Evolutionary conservation across 30 jellyfish, hydroid and myxozoan genomes (phyloP).

Genomic region (Aurelia sp.): DNA sequence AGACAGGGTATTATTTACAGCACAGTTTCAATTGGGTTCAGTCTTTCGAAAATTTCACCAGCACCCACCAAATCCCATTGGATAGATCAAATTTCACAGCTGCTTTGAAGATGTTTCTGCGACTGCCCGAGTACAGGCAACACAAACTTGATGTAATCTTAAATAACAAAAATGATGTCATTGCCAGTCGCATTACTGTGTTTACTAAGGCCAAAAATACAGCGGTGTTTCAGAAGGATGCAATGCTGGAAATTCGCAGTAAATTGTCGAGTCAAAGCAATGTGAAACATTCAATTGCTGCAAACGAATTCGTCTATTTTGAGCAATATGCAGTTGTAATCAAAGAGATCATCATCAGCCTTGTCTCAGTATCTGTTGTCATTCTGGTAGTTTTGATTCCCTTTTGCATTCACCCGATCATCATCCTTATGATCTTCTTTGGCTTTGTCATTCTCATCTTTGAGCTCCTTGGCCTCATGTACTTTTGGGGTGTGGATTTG

Average conservation of each 20-base stretch:
- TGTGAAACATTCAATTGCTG: neutral
- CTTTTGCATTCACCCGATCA: constrained; percentile 54
- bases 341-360: constrained; percentile 39
- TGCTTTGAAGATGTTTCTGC: constrained; percentile 25
- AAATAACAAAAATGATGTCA: constrained; percentile 25
- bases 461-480: constrained; percentile 66
- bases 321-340: constrained; percentile 61
- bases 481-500: constrained; percentile 58
- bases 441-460: constrained; percentile 36
- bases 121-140: constrained; percentile 1
- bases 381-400: constrained; percentile 40
- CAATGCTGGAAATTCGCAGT: constrained; percentile 39
- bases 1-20: constrained; percentile 49
- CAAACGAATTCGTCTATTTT: constrained; percentile 44
- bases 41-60: constrained; percentile 18
- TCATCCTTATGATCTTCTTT: constrained; percentile 21
- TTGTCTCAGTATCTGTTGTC: constrained; percentile 23
- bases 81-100: constrained; percentile 24
- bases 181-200: constrained; percentile 42
- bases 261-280: constrained; percentile 16
- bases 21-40: constrained; percentile 22
- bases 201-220: constrained; percentile 16
- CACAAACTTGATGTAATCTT: constrained; percentile 17
- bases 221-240: constrained; percentile 54
- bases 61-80: neutral